Evolutionary conservation across 2,113 vertebrate genomes (phyloP), one percentile per base, ranked within the genome.

Genomic region (Oryzias curvinotus): DNA sequence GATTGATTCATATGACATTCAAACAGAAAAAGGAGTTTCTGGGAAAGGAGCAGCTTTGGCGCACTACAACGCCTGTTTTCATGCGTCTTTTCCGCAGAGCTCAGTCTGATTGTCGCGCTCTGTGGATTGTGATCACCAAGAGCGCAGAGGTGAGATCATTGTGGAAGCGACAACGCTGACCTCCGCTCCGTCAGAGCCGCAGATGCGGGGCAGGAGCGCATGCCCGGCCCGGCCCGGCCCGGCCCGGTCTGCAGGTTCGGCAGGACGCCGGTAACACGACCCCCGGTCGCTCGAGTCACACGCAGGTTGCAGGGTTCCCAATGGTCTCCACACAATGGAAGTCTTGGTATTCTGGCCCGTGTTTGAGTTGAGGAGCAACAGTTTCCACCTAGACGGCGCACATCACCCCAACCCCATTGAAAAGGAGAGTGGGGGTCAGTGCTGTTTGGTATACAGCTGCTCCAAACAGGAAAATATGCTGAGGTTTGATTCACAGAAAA

Each of bases 391-490:
- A 79, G 79, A 86, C 87, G 85, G 86, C 86, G 87, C 77, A 83
- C 89, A 88, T 92, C 90, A 85, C 87, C 92, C 86, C 81, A 73
- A 83, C 81, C 81, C 92, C 82, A 92, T 92, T 91, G 91, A 93
- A 93, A 93, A 90, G 89, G 84, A 84, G 87, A 88, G 87, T 73
- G 52, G 73, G 89, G 92, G 93, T 94, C 93, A 93, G 87, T 82
- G 84, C 64, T 96, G 93, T 96, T 96, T 97, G 92, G 93, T 92
- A 91, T 89, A 91, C 91, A 94, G 91, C 88, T 86, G 87, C 88
- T 91, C 93, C 91, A 93, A 95, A 95, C 94, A 96, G 95, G 95
- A 96, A 96, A 95, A 95, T 94, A 94, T 93, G 92, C 90, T 88
- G 88, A 91, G 88, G 91, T 93, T 95, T 95, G 92, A 94, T 95